phyloP scores from a whole-genome alignment of 2,888 invertebrate species.

The Saturnia pavonia region DNA sequence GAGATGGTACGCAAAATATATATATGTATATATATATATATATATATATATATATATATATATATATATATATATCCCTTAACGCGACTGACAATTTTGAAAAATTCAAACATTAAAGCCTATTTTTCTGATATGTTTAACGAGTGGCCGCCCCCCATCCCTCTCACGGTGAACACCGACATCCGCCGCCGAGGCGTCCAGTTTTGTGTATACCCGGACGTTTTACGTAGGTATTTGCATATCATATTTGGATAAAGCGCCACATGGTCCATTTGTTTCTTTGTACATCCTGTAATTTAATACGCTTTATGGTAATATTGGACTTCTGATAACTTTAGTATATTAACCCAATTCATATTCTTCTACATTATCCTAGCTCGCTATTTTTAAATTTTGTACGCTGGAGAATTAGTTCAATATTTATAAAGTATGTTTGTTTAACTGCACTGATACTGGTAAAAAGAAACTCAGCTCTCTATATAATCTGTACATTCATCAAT shows the following conservation, averaged over 20 bases:
- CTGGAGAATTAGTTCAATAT: neutral
- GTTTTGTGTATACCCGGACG: constrained; percentile 45
- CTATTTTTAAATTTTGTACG: neutral
- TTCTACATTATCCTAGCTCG: neutral
- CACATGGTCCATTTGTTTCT: constrained; percentile 32
- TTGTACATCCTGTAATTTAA: neutral
- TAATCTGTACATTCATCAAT: too few relatives aligned
- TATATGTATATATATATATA: too few relatives aligned
- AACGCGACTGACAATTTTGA: neutral
- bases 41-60: too few relatives aligned
- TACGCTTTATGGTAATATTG: neutral
- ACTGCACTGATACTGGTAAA: neutral
- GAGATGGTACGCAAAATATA: too few relatives aligned
- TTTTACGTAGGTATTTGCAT: constrained; percentile 37
- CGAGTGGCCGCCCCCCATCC: neutral
- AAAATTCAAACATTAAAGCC: constrained; percentile 8
- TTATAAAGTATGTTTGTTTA: neutral
- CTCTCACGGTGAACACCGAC: neutral
- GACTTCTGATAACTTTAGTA: neutral
- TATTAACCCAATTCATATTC: neutral
- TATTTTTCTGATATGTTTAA: constrained; percentile 6
- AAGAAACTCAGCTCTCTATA: neutral
- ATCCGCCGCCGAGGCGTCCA: constrained; percentile 18
- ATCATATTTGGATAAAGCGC: constrained; percentile 26
- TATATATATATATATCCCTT: too few relatives aligned